phyloP scores from a whole-genome alignment of 2,113 vertebrate species.

The Petroica traversi region DNA sequence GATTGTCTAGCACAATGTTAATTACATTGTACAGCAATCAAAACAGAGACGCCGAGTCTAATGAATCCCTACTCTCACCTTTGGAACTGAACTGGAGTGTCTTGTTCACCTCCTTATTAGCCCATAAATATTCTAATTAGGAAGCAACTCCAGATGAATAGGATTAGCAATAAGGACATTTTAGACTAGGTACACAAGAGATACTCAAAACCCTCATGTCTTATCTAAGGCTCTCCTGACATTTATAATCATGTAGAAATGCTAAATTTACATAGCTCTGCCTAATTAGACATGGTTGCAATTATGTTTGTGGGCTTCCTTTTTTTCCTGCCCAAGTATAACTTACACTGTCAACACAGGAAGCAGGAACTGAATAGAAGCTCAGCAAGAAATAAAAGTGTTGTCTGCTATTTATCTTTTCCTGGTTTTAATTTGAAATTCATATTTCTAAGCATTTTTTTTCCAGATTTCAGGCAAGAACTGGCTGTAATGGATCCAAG shows the following conservation, averaged over 20 bases:
- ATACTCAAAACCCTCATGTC: slow-evolving; percentile 58
- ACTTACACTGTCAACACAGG: slow-evolving; percentile 41
- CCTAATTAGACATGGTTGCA: slow-evolving; percentile 75
- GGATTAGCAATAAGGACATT: slow-evolving; percentile 71
- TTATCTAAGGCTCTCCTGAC: slow-evolving; percentile 71
- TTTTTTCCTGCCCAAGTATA: slow-evolving; percentile 41
- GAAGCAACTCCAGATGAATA: slow-evolving; percentile 72
- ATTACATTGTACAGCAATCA: slow-evolving; percentile 65
- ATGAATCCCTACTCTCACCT: slow-evolving; percentile 72
- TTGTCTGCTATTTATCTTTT: slow-evolving; percentile 13
- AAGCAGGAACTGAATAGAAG: slow-evolving; percentile 22
- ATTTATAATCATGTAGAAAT: slow-evolving; percentile 72
- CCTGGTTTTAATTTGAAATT: neutral
- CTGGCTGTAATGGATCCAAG: neutral
- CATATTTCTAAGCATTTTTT: neutral
- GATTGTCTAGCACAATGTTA: slow-evolving; percentile 25
- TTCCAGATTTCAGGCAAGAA: neutral
- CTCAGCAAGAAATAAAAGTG: neutral
- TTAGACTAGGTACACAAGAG: slow-evolving; percentile 52
- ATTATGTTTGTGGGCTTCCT: slow-evolving; percentile 56
- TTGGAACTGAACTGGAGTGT: slow-evolving; percentile 70
- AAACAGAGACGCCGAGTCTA: slow-evolving; percentile 67
- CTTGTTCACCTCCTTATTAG: slow-evolving; percentile 83
- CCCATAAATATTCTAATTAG: slow-evolving; percentile 88
- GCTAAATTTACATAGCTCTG: slow-evolving; percentile 70